Evolutionary conservation across 1,140 invertebrate species (phyloP), one percentile per base, ranked within the genome.

Genomic region (Oreohelix idahoensis): DNA sequence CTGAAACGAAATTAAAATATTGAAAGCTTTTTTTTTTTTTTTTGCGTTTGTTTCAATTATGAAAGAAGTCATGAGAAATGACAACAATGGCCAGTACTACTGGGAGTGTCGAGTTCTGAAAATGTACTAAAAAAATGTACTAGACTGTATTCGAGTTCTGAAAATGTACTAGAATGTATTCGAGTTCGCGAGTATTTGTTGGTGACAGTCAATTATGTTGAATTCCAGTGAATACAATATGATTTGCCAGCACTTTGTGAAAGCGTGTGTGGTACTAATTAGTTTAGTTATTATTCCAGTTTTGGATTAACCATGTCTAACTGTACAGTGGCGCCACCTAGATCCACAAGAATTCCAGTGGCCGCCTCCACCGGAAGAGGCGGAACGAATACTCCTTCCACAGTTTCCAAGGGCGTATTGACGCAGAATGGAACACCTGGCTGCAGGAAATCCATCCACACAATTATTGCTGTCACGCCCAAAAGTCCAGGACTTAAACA

Each of bases 281-380:
- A 32, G 4, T 1, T 13, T 11, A 32, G n/a, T 35, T 4, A 17
- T 11, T 10, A 66, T 66, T 32, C 17, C 29, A 66, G 0, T 66
- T 66, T 29, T 1, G 29, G 29, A 66, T 66, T 39, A 49, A 74
- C n/a, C 2, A 74, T 74, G 71, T 39, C 71, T 10, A 74, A 74
- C 38, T 74, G 71, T 49, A 39, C 71, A 74, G 71, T 74, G 38
- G 71, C 71, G 20, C 26, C 71, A 8, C 38, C 71, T 17, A 74
- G 71, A 23, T 74, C 36, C 8, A 74, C 38, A 39, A 2, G 38
- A 10, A 39, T 74, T 23, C 71, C 71, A 1, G 71, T 74, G 38
- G 71, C 71, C 4, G 71, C 71, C 1, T 39, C 36, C 10, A 74
- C 71, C 36, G 71, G 71, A 1, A 39, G 38, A 74, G 71, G 71